A percentile compares a stretch with the other conserved stretches of the same genome.
phyloP scores from a whole-genome alignment of 2,113 vertebrate species.

The Reinhardtius hippoglossoides region DNA sequence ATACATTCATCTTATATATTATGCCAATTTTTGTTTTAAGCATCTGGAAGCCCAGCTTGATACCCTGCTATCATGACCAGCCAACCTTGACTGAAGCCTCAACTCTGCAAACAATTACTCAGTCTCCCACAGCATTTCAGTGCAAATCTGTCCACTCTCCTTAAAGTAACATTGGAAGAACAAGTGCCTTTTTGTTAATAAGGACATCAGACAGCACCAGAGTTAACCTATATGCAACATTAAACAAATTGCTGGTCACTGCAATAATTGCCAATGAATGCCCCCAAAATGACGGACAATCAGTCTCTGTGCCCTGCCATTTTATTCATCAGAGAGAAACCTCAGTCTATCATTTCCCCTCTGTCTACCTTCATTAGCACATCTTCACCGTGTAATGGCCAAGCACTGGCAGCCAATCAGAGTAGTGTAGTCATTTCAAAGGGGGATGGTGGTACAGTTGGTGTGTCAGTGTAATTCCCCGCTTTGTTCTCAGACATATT shows the following conservation, averaged over 20 bases:
- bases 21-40: not conserved
- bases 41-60: not conserved
- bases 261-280: conserved; percentile 45
- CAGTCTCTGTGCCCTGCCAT: conserved; percentile 37
- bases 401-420: conserved; percentile 53
- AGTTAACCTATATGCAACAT: conserved; percentile 57
- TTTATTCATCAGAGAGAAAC: conserved; percentile 55
- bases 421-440: conserved; percentile 41
- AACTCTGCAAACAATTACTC: not conserved
- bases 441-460: conserved; percentile 32
- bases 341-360: conserved; percentile 52
- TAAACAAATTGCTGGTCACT: conserved; percentile 40
- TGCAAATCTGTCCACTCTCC: not conserved
- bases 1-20: not conserved
- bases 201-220: conserved; percentile 18
- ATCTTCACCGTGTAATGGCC: conserved; percentile 35
- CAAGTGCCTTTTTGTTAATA: conserved; percentile 8
- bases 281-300: conserved; percentile 52
- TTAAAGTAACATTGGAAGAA: not conserved
- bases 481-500: conserved; percentile 54
- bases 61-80: not conserved
- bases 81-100: not conserved
- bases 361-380: conserved; percentile 64
- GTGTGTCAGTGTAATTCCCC: conserved; percentile 48
- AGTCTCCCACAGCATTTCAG: not conserved